Base-by-base conservation (phyloP, 2,797 vertebrate genomes). In the Urocyon cinereoargenteus region DNA sequence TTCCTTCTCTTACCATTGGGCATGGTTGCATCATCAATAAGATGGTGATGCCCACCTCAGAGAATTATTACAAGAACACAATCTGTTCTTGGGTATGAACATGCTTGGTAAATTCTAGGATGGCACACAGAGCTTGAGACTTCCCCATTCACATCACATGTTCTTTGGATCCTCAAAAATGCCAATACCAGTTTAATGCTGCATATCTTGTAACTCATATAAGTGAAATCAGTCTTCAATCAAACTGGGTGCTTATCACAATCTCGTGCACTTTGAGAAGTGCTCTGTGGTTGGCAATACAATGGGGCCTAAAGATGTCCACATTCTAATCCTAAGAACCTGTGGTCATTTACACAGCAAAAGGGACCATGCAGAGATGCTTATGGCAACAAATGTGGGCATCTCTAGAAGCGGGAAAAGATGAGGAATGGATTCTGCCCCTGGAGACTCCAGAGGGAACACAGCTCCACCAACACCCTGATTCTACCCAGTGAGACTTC, bases 361-460 rank as follows among this genome's bases (percentile, higher is more conserved):
- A 16, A 6, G 28, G 7, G 64, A 45, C 36, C 59, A 34, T n/a
- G 15, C 26, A 36, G 79, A 3, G 3, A 14, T 8, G 45, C 49
- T 31, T 10, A 1, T n/a, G 45, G 31, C 61, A 55, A 14, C 13
- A 19, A 40, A 49, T 1, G 14, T 5, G 24, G 28, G 49, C 3
- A 1, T 18, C 62, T 59, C 49, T 15, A 14, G 72, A 72, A 26
- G 11, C n/a, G 10, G 18, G 28, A 66, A 36, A 34, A 4, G 16
- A 22, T 0, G 0, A 26, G 11, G 72, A 11, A 1, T 2, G 49
- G 6, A 24, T 18, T 31, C 22, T n/a, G 5, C 19, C 22, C 16
- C 1, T 0, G 7, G 18, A 3, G 1, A 13, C 15, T 51, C 49
- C 1, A 7, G 28, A 24, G 70, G 26, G 49, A 51, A n/a, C 51